phyloP scores from a whole-genome alignment of 2,888 invertebrate species.

The Timema cristinae region DNA sequence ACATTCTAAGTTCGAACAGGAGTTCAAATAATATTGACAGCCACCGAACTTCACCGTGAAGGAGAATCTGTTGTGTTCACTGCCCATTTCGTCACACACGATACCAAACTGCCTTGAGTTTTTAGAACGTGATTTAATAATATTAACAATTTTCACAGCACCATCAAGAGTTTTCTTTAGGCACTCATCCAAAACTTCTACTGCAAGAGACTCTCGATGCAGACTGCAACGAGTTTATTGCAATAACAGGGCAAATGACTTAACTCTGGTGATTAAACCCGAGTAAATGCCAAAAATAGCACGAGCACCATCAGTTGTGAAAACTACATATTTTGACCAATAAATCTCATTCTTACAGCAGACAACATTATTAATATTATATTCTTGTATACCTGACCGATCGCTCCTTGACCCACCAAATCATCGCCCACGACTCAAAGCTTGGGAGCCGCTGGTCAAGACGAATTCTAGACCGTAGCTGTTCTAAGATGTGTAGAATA shows the following conservation, averaged over 20 bases:
- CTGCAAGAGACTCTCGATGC: background rate
- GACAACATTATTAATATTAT: too few relatives aligned
- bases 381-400: too few relatives aligned
- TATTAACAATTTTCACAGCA: background rate
- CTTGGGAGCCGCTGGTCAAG: too few relatives aligned
- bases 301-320: background rate
- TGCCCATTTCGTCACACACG: slow-evolving; percentile 18
- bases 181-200: slow-evolving; percentile 1
- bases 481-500: too few relatives aligned
- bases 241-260: background rate
- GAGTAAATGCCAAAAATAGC: background rate
- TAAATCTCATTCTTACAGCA: background rate
- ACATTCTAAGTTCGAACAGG: background rate
- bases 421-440: too few relatives aligned
- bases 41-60: slow-evolving; percentile 22
- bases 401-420: too few relatives aligned
- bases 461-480: too few relatives aligned
- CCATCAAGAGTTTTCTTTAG: slow-evolving; percentile 7
- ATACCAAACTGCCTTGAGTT: slow-evolving; percentile 5
- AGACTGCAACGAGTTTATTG: background rate
- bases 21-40: slow-evolving; percentile 17
- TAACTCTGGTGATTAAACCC: background rate
- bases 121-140: slow-evolving; percentile 3
- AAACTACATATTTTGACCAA: background rate
- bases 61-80: slow-evolving; percentile 16